phyloP scores from a whole-genome alignment of 2,113 vertebrate genomes.

The Xiphias gladius region DNA sequence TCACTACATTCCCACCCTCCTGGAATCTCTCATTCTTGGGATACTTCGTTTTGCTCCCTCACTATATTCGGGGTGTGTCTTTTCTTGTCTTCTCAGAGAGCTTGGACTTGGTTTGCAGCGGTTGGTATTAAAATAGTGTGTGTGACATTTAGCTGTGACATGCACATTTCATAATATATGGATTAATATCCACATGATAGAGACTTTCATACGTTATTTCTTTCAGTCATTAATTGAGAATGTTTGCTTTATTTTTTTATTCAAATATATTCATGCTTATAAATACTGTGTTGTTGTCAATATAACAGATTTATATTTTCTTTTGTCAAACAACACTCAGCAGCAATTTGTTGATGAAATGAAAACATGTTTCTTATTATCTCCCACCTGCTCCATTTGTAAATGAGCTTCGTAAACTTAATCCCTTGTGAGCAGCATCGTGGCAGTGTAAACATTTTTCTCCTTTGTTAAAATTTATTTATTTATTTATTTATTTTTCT shows the following conservation, averaged over 20 bases:
- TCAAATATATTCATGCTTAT: neutral
- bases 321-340: slow-evolving; percentile 1
- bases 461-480: too few relatives aligned
- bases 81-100: neutral
- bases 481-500: neutral
- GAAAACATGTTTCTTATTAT: slow-evolving; percentile 55
- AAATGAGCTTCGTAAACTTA: slow-evolving; percentile 61
- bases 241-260: neutral
- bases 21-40: neutral
- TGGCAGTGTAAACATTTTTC: slow-evolving; percentile 53
- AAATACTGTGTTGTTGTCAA: neutral
- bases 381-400: slow-evolving; percentile 50
- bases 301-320: slow-evolving; percentile 1
- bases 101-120: neutral
- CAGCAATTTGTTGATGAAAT: slow-evolving; percentile 34
- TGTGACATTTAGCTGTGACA: too few relatives aligned
- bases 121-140: neutral
- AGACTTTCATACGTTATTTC: neutral
- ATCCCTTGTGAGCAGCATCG: slow-evolving; percentile 36
- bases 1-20: neutral
- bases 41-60: neutral
- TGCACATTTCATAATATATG: neutral
- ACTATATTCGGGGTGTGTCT: neutral
- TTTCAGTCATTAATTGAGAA: neutral
- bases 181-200: neutral